Evolutionary conservation across 2,888 invertebrate species (phyloP).

Genomic region (Hemaris fuciformis): DNA sequence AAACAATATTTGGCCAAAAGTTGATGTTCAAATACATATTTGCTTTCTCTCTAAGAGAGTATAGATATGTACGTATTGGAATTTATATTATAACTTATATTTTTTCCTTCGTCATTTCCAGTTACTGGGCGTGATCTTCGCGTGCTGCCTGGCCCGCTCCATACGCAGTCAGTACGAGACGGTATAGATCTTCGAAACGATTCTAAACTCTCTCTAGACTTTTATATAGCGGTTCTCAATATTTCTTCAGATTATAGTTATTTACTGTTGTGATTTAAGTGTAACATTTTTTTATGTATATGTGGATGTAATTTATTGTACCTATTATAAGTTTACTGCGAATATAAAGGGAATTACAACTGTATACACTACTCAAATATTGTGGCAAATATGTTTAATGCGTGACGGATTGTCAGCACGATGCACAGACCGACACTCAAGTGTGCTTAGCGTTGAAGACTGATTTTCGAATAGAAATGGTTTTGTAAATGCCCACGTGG

Average conservation of each 20-base stretch:
- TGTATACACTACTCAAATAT: conserved; percentile 18
- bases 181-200: conserved; percentile 61
- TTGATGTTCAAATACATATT: too few relatives aligned
- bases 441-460: conserved; percentile 76
- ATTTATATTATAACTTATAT: too few relatives aligned
- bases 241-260: conserved; percentile 17
- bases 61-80: too few relatives aligned
- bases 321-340: conserved; percentile 30
- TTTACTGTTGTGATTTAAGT: conserved; percentile 44
- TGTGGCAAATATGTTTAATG: conserved; percentile 13
- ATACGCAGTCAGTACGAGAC: conserved; percentile 96
- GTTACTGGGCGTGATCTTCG: conserved; percentile 94
- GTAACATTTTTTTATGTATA: conserved; percentile 36
- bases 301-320: conserved; percentile 41
- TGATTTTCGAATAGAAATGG: conserved; percentile 57
- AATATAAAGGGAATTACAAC: conserved; percentile 12
- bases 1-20: too few relatives aligned
- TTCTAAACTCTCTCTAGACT: not conserved
- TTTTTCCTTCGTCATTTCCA: too few relatives aligned
- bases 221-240: not conserved
- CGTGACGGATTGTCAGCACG: conserved; percentile 34
- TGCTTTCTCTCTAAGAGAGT: too few relatives aligned
- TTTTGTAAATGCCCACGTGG: not conserved
- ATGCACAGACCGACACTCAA: conserved; percentile 40
- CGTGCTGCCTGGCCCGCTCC: conserved; percentile 95